phyloP scores from a whole-genome alignment of 2,888 invertebrate genomes.

The Andricus quercusramuli region DNA sequence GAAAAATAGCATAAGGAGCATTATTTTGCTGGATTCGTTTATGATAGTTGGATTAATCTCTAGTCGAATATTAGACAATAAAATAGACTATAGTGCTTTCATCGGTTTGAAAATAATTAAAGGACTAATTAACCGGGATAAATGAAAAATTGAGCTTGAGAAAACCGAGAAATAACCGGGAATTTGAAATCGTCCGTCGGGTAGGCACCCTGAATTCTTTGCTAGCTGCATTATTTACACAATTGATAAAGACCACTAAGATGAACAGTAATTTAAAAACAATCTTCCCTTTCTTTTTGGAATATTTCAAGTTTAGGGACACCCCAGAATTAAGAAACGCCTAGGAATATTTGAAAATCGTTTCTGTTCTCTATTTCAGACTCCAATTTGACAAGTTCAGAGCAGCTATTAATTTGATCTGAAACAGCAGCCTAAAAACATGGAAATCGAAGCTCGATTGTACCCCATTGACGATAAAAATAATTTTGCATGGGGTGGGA shows the following conservation, averaged over 20 bases:
- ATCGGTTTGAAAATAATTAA: no score
- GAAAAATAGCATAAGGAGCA: no score
- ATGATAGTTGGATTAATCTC: no score
- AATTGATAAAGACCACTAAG: neutral
- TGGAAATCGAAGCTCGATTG: slow-evolving; percentile 33
- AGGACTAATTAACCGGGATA: no score
- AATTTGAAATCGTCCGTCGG: no score
- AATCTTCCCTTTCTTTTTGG: neutral
- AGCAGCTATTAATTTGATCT: slow-evolving; percentile 36
- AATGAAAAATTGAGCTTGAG: no score
- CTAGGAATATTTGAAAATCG: slow-evolving; percentile 6
- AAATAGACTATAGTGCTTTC: no score
- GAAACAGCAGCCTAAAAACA: slow-evolving; percentile 18
- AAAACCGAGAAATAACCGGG: no score
- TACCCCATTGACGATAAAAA: slow-evolving; percentile 20
- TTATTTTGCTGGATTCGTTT: no score
- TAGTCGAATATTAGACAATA: no score
- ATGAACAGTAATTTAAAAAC: neutral
- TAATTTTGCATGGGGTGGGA: slow-evolving; percentile 23
- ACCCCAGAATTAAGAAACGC: neutral
- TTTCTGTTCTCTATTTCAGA: neutral
- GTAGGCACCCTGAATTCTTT: no score
- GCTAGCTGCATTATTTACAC: neutral
- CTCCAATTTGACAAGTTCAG: slow-evolving; percentile 17
- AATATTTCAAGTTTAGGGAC: neutral